phyloP scores from a whole-genome alignment of 2,797 vertebrate species.

The Acropternis orthonyx region DNA sequence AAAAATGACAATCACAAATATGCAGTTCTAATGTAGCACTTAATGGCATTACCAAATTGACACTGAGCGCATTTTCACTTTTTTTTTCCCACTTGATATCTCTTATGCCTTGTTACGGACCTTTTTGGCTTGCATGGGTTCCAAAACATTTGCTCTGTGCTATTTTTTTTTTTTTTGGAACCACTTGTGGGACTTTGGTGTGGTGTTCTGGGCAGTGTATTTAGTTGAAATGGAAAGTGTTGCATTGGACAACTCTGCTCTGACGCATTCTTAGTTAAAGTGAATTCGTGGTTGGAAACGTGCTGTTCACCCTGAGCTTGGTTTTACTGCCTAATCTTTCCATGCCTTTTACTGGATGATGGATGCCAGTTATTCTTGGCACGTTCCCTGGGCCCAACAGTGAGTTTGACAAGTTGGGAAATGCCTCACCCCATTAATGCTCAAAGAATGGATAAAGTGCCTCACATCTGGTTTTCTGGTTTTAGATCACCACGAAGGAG shows the following conservation, averaged over 20 bases:
- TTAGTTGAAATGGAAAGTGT: slow-evolving; percentile 77
- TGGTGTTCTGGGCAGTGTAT: slow-evolving; percentile 80
- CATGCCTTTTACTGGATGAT: slow-evolving; percentile 80
- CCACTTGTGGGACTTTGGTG: slow-evolving; percentile 80
- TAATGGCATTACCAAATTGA: slow-evolving; percentile 78
- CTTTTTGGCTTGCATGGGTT: slow-evolving; percentile 81
- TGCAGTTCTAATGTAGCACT: slow-evolving; percentile 80
- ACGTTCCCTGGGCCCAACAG: slow-evolving; percentile 82
- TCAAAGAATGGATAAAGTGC: slow-evolving; percentile 44
- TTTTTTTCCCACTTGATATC: slow-evolving; percentile 74
- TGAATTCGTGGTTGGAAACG: slow-evolving; percentile 79
- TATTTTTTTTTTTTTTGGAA: slow-evolving; percentile 72
- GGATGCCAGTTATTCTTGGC: slow-evolving; percentile 82
- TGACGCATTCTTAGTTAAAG: slow-evolving; percentile 78
- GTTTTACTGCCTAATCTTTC: slow-evolving; percentile 79
- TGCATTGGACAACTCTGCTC: slow-evolving; percentile 81
- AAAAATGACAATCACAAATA: slow-evolving; percentile 75
- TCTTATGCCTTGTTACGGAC: slow-evolving; percentile 76
- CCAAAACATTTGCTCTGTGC: slow-evolving; percentile 79
- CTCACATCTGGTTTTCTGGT: slow-evolving; percentile 75
- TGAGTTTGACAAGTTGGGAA: slow-evolving; percentile 83
- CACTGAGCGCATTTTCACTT: slow-evolving; percentile 78
- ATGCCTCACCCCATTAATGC: slow-evolving; percentile 73
- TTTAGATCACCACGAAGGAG: slow-evolving; percentile 92
- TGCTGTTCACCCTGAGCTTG: slow-evolving; percentile 80